Evolutionary conservation across 1,140 invertebrate species (phyloP).

Genomic region (Bombus balteatus): DNA sequence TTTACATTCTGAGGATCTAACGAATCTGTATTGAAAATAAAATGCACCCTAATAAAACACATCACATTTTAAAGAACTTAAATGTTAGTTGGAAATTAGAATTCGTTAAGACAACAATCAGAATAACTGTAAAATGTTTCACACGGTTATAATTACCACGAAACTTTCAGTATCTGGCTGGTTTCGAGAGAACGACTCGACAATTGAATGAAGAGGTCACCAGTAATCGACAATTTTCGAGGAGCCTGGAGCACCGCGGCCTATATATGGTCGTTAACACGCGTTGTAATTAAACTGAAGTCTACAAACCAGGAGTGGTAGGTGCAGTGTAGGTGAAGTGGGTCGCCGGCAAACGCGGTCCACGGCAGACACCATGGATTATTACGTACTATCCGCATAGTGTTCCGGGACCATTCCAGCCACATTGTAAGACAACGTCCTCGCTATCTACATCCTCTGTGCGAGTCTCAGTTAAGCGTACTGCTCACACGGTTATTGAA

Average conservation of each 20-base stretch:
- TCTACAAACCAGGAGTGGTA: slow-evolving; percentile 61
- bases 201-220: slow-evolving; percentile 37
- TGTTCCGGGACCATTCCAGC: slow-evolving; percentile 45
- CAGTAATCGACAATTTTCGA: slow-evolving; percentile 57
- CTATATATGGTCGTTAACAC: slow-evolving; percentile 56
- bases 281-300: slow-evolving; percentile 65
- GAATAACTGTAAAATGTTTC: background rate
- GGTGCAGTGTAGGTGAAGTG: slow-evolving; percentile 55
- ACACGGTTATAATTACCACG: background rate
- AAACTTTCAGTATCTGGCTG: background rate
- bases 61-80: too few species aligned
- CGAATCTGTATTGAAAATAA: too few species aligned
- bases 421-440: slow-evolving; percentile 55
- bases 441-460: background rate
- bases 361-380: slow-evolving; percentile 58
- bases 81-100: too few species aligned
- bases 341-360: slow-evolving; percentile 47
- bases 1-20: too few species aligned
- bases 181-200: slow-evolving; percentile 12
- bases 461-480: slow-evolving; percentile 12
- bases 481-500: background rate
- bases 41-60: too few species aligned
- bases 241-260: slow-evolving; percentile 15
- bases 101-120: background rate
- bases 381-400: slow-evolving; percentile 53